phyloP scores from a whole-genome alignment of 1,140 invertebrate species.

The Solenopsis fugax region DNA sequence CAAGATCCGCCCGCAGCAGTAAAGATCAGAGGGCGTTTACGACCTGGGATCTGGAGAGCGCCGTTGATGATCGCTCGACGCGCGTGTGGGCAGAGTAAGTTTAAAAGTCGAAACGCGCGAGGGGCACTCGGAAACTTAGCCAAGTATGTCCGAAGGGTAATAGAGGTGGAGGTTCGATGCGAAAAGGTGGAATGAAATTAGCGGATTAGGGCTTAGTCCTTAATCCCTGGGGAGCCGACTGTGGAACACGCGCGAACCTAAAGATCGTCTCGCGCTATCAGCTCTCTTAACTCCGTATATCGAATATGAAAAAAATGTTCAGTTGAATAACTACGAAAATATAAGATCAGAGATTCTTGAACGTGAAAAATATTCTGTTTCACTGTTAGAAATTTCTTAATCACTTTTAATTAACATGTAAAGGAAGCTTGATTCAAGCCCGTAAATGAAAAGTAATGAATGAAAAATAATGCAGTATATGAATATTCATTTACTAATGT shows the following conservation, averaged over 20 bases:
- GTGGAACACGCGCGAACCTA: constrained; percentile 19
- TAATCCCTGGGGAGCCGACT: constrained; percentile 29
- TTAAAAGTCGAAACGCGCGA: constrained; percentile 34
- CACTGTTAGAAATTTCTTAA: too few species aligned
- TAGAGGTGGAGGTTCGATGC: neutral
- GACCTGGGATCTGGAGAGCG: constrained; percentile 7
- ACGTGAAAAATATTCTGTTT: neutral
- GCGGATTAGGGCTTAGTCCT: constrained; percentile 33
- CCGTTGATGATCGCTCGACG: constrained; percentile 6
- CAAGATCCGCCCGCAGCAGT: constrained; percentile 28
- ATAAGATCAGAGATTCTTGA: neutral
- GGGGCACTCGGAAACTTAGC: neutral
- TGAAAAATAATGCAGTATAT: too few species aligned
- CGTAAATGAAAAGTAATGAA: too few species aligned
- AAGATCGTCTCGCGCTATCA: neutral
- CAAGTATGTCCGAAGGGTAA: constrained; percentile 9
- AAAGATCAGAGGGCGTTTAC: constrained; percentile 66
- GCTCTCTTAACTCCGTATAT: neutral
- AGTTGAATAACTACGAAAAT: neutral
- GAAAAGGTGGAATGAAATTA: constrained; percentile 53
- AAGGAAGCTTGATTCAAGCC: too few species aligned
- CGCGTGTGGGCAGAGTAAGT: constrained; percentile 12
- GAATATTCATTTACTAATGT: too few species aligned
- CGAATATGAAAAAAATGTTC: constrained; percentile 19
- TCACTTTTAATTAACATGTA: too few species aligned